A percentile compares a stretch with the other conserved stretches of the same genome.
Evolutionary conservation across 2,888 invertebrate species (phyloP).

Genomic region (Amblyjoppa fuscipennis): DNA sequence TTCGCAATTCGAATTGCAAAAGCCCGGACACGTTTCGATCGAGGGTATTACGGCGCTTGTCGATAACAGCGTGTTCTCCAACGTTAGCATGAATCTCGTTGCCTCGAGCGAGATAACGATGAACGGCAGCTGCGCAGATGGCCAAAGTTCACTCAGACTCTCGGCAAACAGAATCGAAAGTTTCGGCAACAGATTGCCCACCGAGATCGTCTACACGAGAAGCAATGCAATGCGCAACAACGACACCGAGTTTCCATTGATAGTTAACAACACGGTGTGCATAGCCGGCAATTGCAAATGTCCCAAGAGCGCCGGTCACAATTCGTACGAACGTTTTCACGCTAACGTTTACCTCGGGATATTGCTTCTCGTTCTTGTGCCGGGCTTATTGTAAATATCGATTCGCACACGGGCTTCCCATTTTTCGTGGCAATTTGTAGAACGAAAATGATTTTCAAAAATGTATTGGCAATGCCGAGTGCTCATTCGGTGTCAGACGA

Average conservation of each 20-base stretch:
- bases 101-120: slow-evolving; percentile 69
- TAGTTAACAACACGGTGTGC: slow-evolving; percentile 77
- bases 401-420: not conserved
- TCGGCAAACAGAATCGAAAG: slow-evolving; percentile 73
- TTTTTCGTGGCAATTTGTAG: not conserved
- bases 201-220: slow-evolving; percentile 76
- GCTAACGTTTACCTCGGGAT: slow-evolving; percentile 67
- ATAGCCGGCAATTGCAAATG: slow-evolving; percentile 79
- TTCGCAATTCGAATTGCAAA: slow-evolving; percentile 75
- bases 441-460: not conserved
- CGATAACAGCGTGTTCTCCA: slow-evolving; percentile 74
- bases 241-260: slow-evolving; percentile 54
- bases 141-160: slow-evolving; percentile 77
- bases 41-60: slow-evolving; percentile 71
- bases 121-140: slow-evolving; percentile 76
- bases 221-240: slow-evolving; percentile 34
- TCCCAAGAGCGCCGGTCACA: slow-evolving; percentile 70
- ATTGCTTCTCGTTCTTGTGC: slow-evolving; percentile 61
- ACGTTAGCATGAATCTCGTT: slow-evolving; percentile 76
- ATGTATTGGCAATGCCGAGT: too few relatives aligned
- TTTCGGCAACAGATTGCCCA: slow-evolving; percentile 75
- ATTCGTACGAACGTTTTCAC: slow-evolving; percentile 62
- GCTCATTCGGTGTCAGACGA: too few relatives aligned
- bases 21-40: slow-evolving; percentile 73
- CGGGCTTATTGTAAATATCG: slow-evolving; percentile 51